phyloP scores from a whole-genome alignment of 2,888 invertebrate genomes.

The Morpho deidamia region DNA sequence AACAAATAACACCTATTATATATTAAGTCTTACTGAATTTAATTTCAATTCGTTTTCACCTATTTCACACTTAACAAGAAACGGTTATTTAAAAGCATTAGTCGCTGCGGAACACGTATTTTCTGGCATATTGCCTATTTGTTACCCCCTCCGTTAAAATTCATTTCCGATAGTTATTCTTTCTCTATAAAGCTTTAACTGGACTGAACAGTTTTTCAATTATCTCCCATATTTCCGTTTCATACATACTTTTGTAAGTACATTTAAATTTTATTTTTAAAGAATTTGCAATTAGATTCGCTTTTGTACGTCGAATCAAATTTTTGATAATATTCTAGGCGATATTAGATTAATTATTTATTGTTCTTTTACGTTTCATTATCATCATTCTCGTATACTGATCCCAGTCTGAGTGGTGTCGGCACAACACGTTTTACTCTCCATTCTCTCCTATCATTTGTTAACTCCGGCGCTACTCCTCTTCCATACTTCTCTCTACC shows the following conservation, averaged over 20 bases:
- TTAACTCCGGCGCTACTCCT: too few species aligned
- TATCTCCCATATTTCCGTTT: conserved; percentile 16
- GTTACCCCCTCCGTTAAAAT: conserved; percentile 9
- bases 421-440: too few species aligned
- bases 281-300: neutral
- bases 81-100: conserved; percentile 15
- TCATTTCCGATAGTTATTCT: conserved; percentile 9
- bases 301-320: too few species aligned
- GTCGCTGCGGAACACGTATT: conserved; percentile 18
- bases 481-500: too few species aligned
- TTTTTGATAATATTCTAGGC: too few species aligned
- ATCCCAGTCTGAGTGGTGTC: too few species aligned
- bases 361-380: too few species aligned
- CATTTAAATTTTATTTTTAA: neutral
- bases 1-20: too few species aligned
- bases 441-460: too few species aligned
- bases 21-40: neutral
- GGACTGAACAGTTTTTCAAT: conserved; percentile 22
- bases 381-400: too few species aligned
- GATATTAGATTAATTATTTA: too few species aligned
- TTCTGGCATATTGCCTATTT: conserved; percentile 22
- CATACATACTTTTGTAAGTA: neutral
- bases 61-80: conserved; percentile 4
- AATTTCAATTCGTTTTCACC: neutral
- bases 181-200: conserved; percentile 15